Percentiles rank a stretch among this genome's conserved stretches.
Evolutionary conservation across 2,888 invertebrate species (phyloP).

Genomic region (Calliopum simillimum): DNA sequence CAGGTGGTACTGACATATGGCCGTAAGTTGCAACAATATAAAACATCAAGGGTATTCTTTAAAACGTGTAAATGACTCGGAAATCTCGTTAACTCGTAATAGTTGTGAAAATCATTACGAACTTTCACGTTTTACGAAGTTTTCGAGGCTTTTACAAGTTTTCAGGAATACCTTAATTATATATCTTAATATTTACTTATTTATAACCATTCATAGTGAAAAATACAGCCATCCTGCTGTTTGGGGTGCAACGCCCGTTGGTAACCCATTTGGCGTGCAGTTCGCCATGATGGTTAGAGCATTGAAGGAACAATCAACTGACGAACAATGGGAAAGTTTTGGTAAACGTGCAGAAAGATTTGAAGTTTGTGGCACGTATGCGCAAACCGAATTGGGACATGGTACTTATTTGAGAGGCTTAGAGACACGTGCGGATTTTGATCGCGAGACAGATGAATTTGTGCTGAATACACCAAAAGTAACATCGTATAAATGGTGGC

Average conservation of each 20-base stretch:
- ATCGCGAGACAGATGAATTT: conserved; percentile 84
- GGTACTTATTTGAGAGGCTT: conserved; percentile 90
- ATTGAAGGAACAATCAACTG: conserved; percentile 84
- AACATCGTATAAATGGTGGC: conserved; percentile 96
- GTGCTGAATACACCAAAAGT: conserved; percentile 87
- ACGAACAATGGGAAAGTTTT: conserved; percentile 90
- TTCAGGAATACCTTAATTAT: too few species aligned
- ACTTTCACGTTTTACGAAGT: too few species aligned
- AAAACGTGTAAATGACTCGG: not conserved
- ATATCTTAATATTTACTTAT: too few species aligned
- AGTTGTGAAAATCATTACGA: too few species aligned
- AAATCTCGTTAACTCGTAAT: too few species aligned
- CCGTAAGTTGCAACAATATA: conserved; percentile 51
- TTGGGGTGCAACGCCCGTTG: conserved; percentile 51
- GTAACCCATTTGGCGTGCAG: conserved; percentile 75
- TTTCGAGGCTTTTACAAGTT: too few species aligned
- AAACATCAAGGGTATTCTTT: not conserved
- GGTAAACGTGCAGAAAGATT: conserved; percentile 82
- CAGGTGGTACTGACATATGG: conserved; percentile 59
- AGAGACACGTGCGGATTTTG: conserved; percentile 93
- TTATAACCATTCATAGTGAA: conserved; percentile 29
- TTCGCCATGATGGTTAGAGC: conserved; percentile 92
- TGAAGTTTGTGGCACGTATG: conserved; percentile 91
- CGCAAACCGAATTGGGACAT: conserved; percentile 96
- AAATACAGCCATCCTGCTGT: conserved; percentile 47